phyloP scores from a whole-genome alignment of 1,140 invertebrate species.

The Spodoptera frugiperda region DNA sequence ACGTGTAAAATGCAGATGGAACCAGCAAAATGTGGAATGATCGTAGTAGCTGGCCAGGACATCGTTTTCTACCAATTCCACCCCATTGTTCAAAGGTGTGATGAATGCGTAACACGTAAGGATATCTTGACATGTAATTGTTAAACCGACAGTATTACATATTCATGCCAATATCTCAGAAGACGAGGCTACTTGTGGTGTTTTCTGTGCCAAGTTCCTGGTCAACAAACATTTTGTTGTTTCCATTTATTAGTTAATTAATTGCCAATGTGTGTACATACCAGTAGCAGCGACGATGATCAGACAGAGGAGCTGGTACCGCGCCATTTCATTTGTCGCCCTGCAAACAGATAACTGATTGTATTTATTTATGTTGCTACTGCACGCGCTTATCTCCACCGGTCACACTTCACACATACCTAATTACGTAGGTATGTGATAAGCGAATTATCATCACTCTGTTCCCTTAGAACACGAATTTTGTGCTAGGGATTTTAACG shows the following conservation, averaged over 20 bases:
- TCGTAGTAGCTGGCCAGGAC: too few species aligned
- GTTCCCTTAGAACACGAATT: neutral
- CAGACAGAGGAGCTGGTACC: conserved; percentile 37
- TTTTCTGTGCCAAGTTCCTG: conserved; percentile 46
- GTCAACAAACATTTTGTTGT: neutral
- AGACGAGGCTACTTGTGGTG: conserved; percentile 31
- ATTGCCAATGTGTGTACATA: conserved; percentile 24
- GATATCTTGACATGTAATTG: conserved; percentile 13
- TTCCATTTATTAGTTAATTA: conserved; percentile 1
- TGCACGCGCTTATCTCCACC: conserved; percentile 32
- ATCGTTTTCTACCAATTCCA: too few species aligned
- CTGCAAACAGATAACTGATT: conserved; percentile 45
- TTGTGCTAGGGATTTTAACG: neutral
- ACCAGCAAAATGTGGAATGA: too few species aligned
- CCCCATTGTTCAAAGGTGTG: too few species aligned
- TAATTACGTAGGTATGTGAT: conserved; percentile 38
- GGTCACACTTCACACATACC: conserved; percentile 26
- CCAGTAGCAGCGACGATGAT: conserved; percentile 29
- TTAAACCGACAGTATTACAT: conserved; percentile 1
- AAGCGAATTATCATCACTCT: conserved; percentile 19
- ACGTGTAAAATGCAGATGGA: too few species aligned
- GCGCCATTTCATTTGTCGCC: conserved; percentile 39
- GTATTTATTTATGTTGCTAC: conserved; percentile 35
- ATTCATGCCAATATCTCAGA: conserved; percentile 33
- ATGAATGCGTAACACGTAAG: neutral